These are phyloP conservation scores for Pelusios castaneus DNA, from an alignment of 2,113 vertebrate species.

Conservation along the genomic window DNA sequence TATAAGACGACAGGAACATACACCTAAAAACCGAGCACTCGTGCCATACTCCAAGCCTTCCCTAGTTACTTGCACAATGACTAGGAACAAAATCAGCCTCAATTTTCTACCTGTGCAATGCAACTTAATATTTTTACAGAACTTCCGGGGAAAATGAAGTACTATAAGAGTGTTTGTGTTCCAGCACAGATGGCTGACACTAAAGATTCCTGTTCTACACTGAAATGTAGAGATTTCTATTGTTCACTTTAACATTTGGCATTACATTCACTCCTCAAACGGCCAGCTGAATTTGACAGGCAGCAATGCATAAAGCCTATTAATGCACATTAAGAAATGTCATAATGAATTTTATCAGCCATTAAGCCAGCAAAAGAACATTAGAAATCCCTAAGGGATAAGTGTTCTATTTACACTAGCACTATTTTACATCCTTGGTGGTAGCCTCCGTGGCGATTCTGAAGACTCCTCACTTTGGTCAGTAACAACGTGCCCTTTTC, in stretches of 20 bases:
- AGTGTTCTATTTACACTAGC: not conserved
- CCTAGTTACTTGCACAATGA: fast-evolving
- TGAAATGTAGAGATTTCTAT: not conserved
- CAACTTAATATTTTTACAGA: not conserved
- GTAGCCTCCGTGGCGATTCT: not conserved
- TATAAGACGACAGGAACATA: fast-evolving
- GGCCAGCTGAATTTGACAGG: fast-evolving
- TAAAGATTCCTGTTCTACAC: not conserved
- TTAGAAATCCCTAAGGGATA: not conserved
- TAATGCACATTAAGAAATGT: not conserved
- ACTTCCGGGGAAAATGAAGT: not conserved
- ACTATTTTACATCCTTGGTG: not conserved
- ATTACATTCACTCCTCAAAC: fast-evolving
- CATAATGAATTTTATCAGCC: not conserved
- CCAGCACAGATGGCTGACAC: no score
- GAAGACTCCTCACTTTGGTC: not conserved
- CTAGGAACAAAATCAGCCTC: not conserved
- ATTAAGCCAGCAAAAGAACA: not conserved
- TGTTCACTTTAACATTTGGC: not conserved
- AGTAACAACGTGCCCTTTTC: not conserved
- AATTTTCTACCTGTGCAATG: fast-evolving
- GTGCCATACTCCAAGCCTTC: fast-evolving
- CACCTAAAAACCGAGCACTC: fast-evolving
- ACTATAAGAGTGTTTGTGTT: fast-evolving
- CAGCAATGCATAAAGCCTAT: not conserved